phyloP scores from a whole-genome alignment of 2,888 invertebrate genomes.

The Diploptera punctata region DNA sequence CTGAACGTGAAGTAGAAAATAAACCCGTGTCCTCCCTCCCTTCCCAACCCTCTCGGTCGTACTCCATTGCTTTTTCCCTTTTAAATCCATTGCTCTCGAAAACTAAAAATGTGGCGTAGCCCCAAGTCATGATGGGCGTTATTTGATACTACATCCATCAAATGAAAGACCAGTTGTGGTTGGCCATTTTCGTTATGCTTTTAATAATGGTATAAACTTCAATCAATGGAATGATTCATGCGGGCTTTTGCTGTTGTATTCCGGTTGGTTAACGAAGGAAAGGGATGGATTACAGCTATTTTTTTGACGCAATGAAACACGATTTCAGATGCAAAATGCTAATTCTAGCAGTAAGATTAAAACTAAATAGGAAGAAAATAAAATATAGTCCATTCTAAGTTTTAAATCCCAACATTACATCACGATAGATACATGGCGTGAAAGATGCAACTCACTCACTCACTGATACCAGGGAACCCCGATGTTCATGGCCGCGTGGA shows the following conservation, averaged over 20 bases:
- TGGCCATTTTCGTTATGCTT: too few relatives aligned
- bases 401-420: too few relatives aligned
- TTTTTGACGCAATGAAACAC: too few relatives aligned
- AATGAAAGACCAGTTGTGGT: conserved; percentile 1
- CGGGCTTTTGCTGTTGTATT: background rate
- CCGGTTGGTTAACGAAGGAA: background rate
- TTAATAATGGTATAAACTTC: conserved; percentile 18
- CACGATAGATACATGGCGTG: too few relatives aligned
- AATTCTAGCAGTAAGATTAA: too few relatives aligned
- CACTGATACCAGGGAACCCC: too few relatives aligned
- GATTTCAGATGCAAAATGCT: too few relatives aligned
- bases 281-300: background rate
- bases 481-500: too few relatives aligned
- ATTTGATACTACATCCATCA: background rate
- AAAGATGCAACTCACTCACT: too few relatives aligned
- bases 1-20: conserved; percentile 8
- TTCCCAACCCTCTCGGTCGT: background rate
- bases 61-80: background rate
- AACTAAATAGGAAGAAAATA: too few relatives aligned
- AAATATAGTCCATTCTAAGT: too few relatives aligned
- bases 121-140: background rate
- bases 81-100: background rate
- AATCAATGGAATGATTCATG: conserved; percentile 15
- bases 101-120: background rate
- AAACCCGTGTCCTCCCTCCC: background rate